phyloP scores from a whole-genome alignment of 2,113 vertebrate species.

The Ctenodactylus gundi region DNA sequence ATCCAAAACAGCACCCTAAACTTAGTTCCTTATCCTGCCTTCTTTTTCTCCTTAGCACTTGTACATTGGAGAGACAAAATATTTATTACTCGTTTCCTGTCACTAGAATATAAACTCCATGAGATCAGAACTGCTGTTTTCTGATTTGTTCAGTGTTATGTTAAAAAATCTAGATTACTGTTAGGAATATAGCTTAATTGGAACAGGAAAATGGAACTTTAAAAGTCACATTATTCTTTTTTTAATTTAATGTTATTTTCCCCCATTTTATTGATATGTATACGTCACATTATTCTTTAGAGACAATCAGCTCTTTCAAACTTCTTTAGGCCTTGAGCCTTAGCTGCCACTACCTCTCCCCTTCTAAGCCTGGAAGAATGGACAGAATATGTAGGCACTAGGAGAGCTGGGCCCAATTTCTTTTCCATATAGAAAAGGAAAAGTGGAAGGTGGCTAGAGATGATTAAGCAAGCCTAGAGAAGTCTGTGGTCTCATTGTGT shows the following conservation, averaged over 20 bases:
- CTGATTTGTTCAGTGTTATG: background rate
- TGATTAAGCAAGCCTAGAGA: background rate
- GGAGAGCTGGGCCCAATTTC: background rate
- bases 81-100: background rate
- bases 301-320: background rate
- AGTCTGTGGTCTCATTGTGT: background rate
- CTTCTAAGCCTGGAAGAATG: background rate
- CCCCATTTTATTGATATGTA: no score
- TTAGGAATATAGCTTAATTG: background rate
- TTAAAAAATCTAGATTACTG: background rate
- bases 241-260: no score
- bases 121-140: background rate
- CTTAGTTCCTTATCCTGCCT: background rate
- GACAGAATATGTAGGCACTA: background rate
- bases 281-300: no score
- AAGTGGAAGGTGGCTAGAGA: background rate
- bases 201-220: background rate
- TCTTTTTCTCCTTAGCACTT: background rate
- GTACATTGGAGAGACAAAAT: background rate
- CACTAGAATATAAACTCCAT: background rate
- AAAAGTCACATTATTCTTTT: background rate
- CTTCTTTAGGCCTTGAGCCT: background rate
- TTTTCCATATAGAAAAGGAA: background rate
- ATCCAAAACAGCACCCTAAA: background rate
- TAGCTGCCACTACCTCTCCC: background rate